Evolutionary conservation across 2,888 invertebrate species (phyloP).

Genomic region (Mesorhabditis belari): DNA sequence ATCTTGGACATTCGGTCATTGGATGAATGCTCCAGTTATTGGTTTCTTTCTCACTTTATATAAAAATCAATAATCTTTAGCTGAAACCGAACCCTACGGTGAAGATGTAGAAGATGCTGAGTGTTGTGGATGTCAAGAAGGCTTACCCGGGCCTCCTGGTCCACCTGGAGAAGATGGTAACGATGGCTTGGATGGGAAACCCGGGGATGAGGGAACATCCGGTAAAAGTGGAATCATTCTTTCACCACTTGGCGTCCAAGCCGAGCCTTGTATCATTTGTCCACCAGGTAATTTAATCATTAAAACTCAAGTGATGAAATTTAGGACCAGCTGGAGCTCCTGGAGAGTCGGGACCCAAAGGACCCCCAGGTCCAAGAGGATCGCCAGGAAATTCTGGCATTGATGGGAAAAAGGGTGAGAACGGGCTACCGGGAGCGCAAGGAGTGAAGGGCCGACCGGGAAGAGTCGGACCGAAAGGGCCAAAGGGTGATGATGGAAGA

Average conservation of each 20-base stretch:
- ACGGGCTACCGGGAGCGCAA: slow-evolving; percentile 45
- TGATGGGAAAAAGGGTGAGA: slow-evolving; percentile 45
- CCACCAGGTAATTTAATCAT: slow-evolving; percentile 33
- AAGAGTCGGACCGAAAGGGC: slow-evolving; percentile 29
- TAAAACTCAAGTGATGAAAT: slow-evolving; percentile 28
- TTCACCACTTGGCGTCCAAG: slow-evolving; percentile 19
- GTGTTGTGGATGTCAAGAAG: slow-evolving; percentile 31
- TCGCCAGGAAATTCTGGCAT: slow-evolving; percentile 15
- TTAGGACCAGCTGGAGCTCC: slow-evolving; percentile 63
- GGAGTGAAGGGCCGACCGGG: slow-evolving; percentile 38
- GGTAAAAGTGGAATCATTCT: slow-evolving; percentile 24
- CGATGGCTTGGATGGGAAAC: slow-evolving; percentile 30
- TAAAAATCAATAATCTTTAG: not conserved
- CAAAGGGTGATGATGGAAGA: slow-evolving; percentile 29
- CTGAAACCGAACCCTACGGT: not conserved
- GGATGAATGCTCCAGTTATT: slow-evolving; percentile 16
- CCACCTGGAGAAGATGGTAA: slow-evolving; percentile 30
- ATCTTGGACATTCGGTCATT: slow-evolving; percentile 32
- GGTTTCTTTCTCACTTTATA: slow-evolving; percentile 2
- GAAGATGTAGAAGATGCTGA: not conserved
- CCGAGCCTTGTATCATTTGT: slow-evolving; percentile 51
- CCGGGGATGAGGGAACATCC: slow-evolving; percentile 23
- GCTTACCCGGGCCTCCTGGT: slow-evolving; percentile 26
- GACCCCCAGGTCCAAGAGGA: slow-evolving; percentile 3
- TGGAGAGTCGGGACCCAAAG: slow-evolving; percentile 21